Evolutionary conservation across 2,797 vertebrate species (phyloP).

Genomic region (Manis pentadactyla): DNA sequence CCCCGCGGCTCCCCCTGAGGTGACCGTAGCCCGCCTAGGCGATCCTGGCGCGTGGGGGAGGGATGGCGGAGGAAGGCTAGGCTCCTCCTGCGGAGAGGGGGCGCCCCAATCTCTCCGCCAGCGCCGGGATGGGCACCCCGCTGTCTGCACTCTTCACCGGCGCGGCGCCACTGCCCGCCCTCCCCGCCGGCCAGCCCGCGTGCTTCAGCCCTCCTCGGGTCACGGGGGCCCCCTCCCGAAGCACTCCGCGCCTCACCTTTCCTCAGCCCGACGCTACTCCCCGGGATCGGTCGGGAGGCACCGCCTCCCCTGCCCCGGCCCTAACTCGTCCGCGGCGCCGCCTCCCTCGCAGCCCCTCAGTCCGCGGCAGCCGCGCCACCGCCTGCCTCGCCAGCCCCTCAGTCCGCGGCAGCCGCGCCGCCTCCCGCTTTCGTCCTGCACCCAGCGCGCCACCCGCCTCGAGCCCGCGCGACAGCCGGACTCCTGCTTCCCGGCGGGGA

Average conservation of each 20-base stretch:
- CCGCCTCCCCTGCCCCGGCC: constrained; percentile 22
- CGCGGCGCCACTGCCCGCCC: not conserved
- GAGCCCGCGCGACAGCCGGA: not conserved
- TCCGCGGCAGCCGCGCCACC: not conserved
- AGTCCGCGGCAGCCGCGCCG: not conserved
- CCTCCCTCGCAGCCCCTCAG: not conserved
- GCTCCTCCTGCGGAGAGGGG: constrained; percentile 47
- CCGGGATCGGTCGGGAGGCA: not conserved
- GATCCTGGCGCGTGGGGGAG: constrained; percentile 25
- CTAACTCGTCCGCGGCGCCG: not conserved
- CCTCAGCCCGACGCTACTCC: not conserved
- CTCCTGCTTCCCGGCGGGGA: not conserved
- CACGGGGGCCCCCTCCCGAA: not conserved
- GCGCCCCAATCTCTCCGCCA: not conserved
- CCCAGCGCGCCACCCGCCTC: not conserved
- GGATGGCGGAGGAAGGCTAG: not conserved
- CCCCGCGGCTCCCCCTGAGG: constrained; percentile 24
- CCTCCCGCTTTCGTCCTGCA: constrained; percentile 4
- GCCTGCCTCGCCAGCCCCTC: not conserved
- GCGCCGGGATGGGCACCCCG: not conserved
- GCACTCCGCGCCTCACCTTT: not conserved
- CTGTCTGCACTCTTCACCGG: not conserved
- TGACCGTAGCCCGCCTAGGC: constrained; percentile 18
- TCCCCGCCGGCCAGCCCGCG: not conserved
- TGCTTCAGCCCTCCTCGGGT: not conserved